These are phyloP conservation scores for Phymatocera aterrima DNA, from an alignment of 2,888 invertebrate genomes.

Conservation along the genomic window DNA sequence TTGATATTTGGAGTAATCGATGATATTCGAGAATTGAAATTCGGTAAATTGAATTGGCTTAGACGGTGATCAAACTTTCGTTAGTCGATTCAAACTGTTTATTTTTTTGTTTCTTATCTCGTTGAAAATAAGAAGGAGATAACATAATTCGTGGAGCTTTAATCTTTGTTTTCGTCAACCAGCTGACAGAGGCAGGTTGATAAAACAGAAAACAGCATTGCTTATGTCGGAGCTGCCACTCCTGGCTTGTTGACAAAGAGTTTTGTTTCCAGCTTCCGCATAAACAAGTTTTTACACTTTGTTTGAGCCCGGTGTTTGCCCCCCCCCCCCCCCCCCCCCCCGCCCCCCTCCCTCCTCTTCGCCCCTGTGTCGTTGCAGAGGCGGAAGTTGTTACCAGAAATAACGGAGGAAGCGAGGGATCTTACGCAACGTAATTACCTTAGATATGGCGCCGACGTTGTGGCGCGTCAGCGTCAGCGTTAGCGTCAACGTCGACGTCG, in stretches of 20 bases:
- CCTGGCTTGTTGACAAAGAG: neutral
- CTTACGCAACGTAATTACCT: slow-evolving; percentile 27
- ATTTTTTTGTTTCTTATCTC: no score
- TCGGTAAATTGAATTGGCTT: neutral
- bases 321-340: no score
- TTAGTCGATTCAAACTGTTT: no score
- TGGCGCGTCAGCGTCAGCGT: neutral
- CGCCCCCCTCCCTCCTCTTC: no score
- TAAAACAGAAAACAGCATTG: neutral
- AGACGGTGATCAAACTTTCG: no score
- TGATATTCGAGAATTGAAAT: neutral
- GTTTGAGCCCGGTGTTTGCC: slow-evolving; percentile 4
- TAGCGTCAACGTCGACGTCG: neutral
- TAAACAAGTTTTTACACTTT: slow-evolving; percentile 17
- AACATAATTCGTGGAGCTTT: neutral
- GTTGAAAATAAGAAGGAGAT: neutral
- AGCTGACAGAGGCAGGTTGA: neutral
- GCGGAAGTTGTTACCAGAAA: slow-evolving; percentile 30
- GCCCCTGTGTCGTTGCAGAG: neutral
- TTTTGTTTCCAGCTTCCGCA: neutral
- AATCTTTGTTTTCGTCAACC: neutral
- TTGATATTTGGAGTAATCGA: neutral
- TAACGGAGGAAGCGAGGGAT: slow-evolving; percentile 6
- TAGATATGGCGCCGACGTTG: slow-evolving; percentile 1
- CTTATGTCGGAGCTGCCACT: no score